Conservation (phyloP, 92 coral and sea anemone species). For the Diadumene lineata region DNA sequence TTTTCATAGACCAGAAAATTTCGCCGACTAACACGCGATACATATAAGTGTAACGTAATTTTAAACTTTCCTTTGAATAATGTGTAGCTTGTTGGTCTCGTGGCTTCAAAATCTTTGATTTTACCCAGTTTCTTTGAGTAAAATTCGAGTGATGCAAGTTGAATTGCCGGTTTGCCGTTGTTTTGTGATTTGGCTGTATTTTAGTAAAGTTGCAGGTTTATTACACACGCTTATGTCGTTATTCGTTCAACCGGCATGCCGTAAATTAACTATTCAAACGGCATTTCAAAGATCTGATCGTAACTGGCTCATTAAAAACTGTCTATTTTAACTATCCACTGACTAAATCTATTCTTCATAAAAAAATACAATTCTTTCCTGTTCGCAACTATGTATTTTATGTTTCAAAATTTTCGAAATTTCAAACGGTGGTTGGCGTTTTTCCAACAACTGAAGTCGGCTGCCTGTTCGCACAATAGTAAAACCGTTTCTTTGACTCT, state of each 20-base stretch:
- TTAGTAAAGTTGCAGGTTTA: constrained; percentile 34
- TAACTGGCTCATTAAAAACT: constrained; percentile 9
- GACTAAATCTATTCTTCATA: not conserved
- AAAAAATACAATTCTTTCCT: not conserved
- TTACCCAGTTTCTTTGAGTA: not conserved
- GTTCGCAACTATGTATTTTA: constrained; percentile 12
- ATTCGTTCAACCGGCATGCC: constrained; percentile 51
- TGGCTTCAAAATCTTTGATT: not conserved
- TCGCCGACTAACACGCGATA: constrained; percentile 37
- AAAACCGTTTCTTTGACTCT: constrained; percentile 29
- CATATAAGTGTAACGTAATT: constrained; percentile 40
- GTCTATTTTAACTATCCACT: constrained; percentile 3
- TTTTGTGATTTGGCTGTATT: constrained; percentile 6
- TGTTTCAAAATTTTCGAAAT: constrained; percentile 29
- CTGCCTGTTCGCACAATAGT: constrained; percentile 43
- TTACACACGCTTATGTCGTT: constrained; percentile 40
- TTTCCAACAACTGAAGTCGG: constrained; percentile 33
- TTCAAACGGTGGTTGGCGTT: constrained; percentile 31
- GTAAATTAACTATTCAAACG: constrained; percentile 31
- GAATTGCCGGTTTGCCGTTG: constrained; percentile 35
- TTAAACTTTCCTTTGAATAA: constrained; percentile 24
- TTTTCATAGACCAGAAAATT: constrained; percentile 32
- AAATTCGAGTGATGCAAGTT: constrained; percentile 16
- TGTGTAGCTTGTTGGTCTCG: constrained; percentile 9
- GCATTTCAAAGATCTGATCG: constrained; percentile 33